Percentiles rank a stretch among this genome's conserved stretches.
These are phyloP conservation scores for Tachuris rubrigastra DNA, from an alignment of 2,113 vertebrate genomes.

Conservation along the genomic window DNA sequence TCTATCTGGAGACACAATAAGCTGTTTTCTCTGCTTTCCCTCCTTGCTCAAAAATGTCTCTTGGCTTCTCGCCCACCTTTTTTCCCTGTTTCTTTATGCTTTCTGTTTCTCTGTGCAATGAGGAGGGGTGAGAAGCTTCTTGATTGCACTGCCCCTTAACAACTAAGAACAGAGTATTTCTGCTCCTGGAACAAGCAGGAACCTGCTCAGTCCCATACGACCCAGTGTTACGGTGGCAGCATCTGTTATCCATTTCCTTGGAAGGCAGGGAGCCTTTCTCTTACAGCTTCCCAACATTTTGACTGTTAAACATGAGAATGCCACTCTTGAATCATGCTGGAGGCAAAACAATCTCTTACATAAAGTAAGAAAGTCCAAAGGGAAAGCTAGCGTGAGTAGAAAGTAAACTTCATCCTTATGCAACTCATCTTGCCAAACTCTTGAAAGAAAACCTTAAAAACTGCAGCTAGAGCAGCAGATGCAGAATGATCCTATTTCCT, in stretches of 20 bases:
- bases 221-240: neutral
- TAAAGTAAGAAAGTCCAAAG: conserved; percentile 39
- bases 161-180: neutral
- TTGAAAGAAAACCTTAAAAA: neutral
- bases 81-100: neutral
- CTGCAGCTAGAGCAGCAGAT: neutral
- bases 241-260: neutral
- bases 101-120: neutral
- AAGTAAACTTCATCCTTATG: neutral
- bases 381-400: neutral
- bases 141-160: neutral
- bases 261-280: neutral
- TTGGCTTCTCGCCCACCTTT: neutral
- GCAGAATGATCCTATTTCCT: conserved; percentile 33
- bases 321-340: neutral
- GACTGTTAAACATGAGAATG: neutral
- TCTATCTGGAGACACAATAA: neutral
- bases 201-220: accelerated
- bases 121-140: neutral
- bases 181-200: neutral
- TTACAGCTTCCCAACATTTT: neutral
- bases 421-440: neutral
- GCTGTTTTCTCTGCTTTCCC: neutral
- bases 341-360: conserved; percentile 22
- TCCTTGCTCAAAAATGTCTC: neutral